Base-by-base conservation (phyloP, 2,888 invertebrate species). In the Tenthredo scrophulariae region DNA sequence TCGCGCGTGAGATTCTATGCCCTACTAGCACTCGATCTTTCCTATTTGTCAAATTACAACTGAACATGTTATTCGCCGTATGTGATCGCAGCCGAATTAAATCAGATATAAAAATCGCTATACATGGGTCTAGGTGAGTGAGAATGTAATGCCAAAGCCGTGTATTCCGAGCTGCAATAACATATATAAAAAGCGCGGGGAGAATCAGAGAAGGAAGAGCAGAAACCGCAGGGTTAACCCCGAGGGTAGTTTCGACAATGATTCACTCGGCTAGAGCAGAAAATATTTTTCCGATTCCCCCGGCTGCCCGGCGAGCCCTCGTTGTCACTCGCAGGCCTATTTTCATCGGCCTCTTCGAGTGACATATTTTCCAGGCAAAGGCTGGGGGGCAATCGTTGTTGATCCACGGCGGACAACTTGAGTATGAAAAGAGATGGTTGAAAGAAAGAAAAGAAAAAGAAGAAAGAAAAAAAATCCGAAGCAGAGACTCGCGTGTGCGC, bases 271-370 rank as follows among this genome's bases (percentile, higher is more conserved):
- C 58, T 80, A 62, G 80, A 37, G 80, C 80, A 80, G 58, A 62
- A 80, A 58, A 80, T 80, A 80, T 80, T 80, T 80, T 80, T 62
- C 40, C 80, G 37, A 80, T 80, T 80, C 80, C 62, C 80, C 22
- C 80, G 37, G 22, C 80, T 26, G 40, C 37, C 62, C 79, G 62
- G 62, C 62, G 62, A 58, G 79, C 62, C 79, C 79, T 80, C 80
- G 80, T 80, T 80, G 80, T 80, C 80, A 80, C 80, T 37, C 80
- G 80, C 80, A 80, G 80, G 80, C 80, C 62, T 80, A 80, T 80
- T 80, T 80, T 80, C 80, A 80, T 80, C 62, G 80, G 62, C 62
- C 37, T 80, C 40, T 58, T 80, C 62, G 80, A 80, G 62, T 80
- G 80, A 80, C 80, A 80, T 80, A 80, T 80, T 80, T 80, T 80